Evolutionary conservation across 2,113 vertebrate species (phyloP).

Genomic region (Neodontobutis hainanensis): DNA sequence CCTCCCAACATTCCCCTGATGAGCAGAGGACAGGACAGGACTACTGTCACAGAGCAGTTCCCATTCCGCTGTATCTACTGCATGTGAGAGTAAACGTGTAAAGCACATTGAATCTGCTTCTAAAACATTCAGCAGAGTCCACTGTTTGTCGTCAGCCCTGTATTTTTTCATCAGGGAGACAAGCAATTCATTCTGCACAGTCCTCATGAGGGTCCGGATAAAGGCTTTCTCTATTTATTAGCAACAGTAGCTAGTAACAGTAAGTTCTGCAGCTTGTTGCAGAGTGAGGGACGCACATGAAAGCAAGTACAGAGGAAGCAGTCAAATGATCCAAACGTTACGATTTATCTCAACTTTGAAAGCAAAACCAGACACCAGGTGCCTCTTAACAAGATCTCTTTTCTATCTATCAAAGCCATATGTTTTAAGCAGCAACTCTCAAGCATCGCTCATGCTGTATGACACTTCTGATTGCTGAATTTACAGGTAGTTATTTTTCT

Average conservation of each 20-base stretch:
- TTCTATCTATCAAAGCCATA: constrained; percentile 12
- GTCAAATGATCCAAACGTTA: constrained; percentile 46
- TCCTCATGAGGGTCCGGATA: constrained; percentile 59
- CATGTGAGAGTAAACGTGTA: constrained; percentile 26
- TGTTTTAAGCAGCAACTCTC: constrained; percentile 19
- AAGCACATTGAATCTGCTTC: constrained; percentile 16
- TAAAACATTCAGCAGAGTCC: constrained; percentile 33
- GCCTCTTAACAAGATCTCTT: constrained; percentile 16
- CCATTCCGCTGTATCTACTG: constrained; percentile 6
- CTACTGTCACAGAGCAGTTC: constrained; percentile 28
- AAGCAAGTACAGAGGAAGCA: constrained; percentile 47
- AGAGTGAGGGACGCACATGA: constrained; percentile 53
- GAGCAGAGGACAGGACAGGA: constrained; percentile 38
- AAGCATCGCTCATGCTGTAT: not conserved
- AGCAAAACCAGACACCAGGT: constrained; percentile 60
- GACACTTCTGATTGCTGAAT: constrained; percentile 2
- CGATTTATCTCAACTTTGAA: constrained; percentile 43
- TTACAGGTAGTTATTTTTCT: constrained; percentile 14
- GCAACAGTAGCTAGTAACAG: constrained; percentile 76
- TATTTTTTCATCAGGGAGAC: constrained; percentile 50
- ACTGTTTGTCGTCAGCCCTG: constrained; percentile 17
- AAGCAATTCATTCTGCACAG: constrained; percentile 51
- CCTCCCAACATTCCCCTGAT: constrained; percentile 58
- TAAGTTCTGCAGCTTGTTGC: constrained; percentile 51
- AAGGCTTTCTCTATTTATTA: constrained; percentile 70